Conservation (phyloP, 2,888 invertebrate species). For the Conops quadrifasciatus region DNA sequence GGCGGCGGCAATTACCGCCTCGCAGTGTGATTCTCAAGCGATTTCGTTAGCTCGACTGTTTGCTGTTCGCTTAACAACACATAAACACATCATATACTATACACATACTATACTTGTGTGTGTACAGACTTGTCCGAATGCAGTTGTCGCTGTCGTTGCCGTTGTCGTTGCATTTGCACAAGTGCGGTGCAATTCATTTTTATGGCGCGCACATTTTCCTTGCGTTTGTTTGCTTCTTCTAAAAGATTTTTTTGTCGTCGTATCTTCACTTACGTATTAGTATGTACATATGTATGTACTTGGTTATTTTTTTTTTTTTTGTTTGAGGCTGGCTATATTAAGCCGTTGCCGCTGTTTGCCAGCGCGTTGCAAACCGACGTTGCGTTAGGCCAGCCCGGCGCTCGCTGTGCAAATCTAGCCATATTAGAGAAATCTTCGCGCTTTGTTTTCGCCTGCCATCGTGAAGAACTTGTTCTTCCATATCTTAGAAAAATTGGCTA, state of each 20-base stretch:
- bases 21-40: constrained; percentile 23
- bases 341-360: constrained; percentile 18
- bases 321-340: constrained; percentile 12
- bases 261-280: no score
- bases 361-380: no score
- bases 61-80: neutral
- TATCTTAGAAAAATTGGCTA: neutral
- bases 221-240: neutral
- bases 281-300: neutral
- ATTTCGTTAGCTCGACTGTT: constrained; percentile 14
- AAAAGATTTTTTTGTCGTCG: constrained; percentile 8
- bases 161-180: neutral
- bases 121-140: constrained; percentile 14
- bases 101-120: neutral
- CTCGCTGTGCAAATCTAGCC: neutral
- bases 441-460: neutral
- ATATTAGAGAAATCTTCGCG: constrained; percentile 12
- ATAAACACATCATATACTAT: no score
- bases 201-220: constrained; percentile 31
- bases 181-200: constrained; percentile 18
- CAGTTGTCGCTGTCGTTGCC: neutral
- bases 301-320: neutral
- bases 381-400: no score
- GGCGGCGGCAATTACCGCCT: constrained; percentile 28
- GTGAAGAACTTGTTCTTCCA: constrained; percentile 12